Base-by-base conservation (phyloP, 2,797 vertebrate species). In the Sebastes matsubarae region DNA sequence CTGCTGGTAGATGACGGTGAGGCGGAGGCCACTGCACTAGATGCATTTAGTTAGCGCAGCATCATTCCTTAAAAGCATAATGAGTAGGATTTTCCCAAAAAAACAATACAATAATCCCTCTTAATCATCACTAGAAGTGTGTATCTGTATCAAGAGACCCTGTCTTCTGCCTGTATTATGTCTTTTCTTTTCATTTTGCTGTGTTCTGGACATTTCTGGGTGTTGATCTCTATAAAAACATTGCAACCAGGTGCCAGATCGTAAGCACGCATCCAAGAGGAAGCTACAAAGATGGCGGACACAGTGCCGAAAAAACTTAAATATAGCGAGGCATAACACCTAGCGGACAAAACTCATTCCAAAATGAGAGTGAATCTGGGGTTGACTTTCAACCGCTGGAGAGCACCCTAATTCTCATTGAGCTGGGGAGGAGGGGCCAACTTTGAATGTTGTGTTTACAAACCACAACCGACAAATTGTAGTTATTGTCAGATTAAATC, bases 351-450 rank as follows among this genome's bases (percentile, higher is more conserved):
- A 50, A 9, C 46, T 0, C 1, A 2, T 50, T 50, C 46, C 18
- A 9, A 50, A 20, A 20, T 0, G 20, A n/a, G 20, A 55, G 0
- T 24, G 54, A 13, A 24, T 24, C 54, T 3, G 22, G 5, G 12
- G 54, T 6, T 12, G 6, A 9, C 11, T 34, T 34, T 34, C 24
- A 25, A 25, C 24, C 24, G 24, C 24, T 10, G 14, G 13, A 5
- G 42, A 46, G 14, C 42, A 18, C 42, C 16, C 2, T 46, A 3
- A 46, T 6, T 2, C 14, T 18, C 6, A 2, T 7, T 16, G 54
- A 57, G 22, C 16, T 0, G 6, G 6, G 42, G 0, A 22, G 10
- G 52, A 54, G 2, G n/a, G 0, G 52, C 52, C 52, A 0, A 0
- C 52, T 54, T 22, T 22, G n/a, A 38, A 38, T 14, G 36, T 38